phyloP scores from a whole-genome alignment of 2,113 vertebrate species.

The Odontesthes bonariensis region DNA sequence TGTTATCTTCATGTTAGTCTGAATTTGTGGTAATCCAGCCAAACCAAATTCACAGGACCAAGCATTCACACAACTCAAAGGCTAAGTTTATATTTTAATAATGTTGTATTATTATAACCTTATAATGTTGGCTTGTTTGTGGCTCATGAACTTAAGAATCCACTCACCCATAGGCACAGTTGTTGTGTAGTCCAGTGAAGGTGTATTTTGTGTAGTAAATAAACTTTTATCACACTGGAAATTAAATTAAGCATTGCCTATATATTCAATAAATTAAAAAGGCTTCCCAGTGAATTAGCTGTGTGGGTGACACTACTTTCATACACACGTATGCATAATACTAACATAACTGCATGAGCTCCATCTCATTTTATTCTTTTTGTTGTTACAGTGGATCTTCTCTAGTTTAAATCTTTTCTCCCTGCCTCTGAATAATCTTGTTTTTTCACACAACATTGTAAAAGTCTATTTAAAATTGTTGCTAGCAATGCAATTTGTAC shows the following conservation, averaged over 20 bases:
- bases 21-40: constrained; percentile 26
- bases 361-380: constrained; percentile 30
- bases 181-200: constrained; percentile 56
- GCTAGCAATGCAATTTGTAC: constrained; percentile 33
- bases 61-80: constrained; percentile 28
- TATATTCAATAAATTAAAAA: constrained; percentile 16
- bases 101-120: constrained; percentile 21
- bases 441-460: constrained; percentile 29
- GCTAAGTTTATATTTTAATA: constrained; percentile 41
- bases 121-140: constrained; percentile 32
- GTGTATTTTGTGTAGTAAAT: constrained; percentile 49
- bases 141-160: constrained; percentile 29
- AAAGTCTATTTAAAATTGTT: constrained; percentile 9
- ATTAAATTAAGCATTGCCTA: constrained; percentile 24
- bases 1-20: constrained; percentile 25
- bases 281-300: constrained; percentile 1
- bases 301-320: constrained; percentile 44
- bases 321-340: constrained; percentile 15
- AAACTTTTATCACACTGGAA: constrained; percentile 42
- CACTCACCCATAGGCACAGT: constrained; percentile 18
- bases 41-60: constrained; percentile 51
- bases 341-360: constrained; percentile 52
- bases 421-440: background rate
- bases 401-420: constrained; percentile 22
- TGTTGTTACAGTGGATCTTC: constrained; percentile 23